These are phyloP conservation scores for Eupithecia dodoneata DNA, from an alignment of 2,888 invertebrate genomes.

Conservation along the genomic window DNA sequence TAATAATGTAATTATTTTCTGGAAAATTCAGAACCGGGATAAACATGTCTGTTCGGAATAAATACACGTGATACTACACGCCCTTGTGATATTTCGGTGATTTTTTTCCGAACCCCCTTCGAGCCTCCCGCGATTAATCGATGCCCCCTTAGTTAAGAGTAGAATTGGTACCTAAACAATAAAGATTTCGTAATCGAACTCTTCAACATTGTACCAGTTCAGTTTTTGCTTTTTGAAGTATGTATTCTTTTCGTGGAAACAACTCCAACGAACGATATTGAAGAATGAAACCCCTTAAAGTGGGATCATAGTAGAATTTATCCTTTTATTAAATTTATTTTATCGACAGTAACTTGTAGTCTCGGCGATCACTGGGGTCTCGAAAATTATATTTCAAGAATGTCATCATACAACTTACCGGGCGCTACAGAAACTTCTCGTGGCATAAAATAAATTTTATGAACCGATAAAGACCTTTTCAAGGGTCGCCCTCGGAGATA, in stretches of 20 bases:
- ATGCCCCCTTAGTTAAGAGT: neutral
- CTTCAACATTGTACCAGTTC: neutral
- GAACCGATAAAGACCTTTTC: conserved; percentile 79
- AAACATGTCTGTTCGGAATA: no score
- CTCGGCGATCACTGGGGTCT: conserved; percentile 65
- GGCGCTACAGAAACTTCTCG: conserved; percentile 73
- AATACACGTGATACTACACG: no score
- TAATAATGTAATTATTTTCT: no score
- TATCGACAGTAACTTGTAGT: conserved; percentile 71
- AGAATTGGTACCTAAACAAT: neutral
- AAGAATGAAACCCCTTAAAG: conserved; percentile 51
- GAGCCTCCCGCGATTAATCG: no score
- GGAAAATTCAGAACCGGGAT: no score
- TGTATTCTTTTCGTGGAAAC: neutral
- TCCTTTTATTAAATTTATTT: conserved; percentile 74
- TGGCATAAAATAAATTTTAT: conserved; percentile 80
- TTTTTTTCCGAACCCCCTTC: no score
- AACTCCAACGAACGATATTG: conserved; percentile 9
- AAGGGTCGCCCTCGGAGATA: conserved; percentile 56
- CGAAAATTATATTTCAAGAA: conserved; percentile 78
- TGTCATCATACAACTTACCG: conserved; percentile 78
- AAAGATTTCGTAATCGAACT: neutral
- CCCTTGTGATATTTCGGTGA: no score
- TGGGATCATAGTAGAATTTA: conserved; percentile 78
- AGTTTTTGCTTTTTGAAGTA: neutral